Conservation (phyloP, 64 coral and sea anemone genomes). For the Montipora cactus region DNA sequence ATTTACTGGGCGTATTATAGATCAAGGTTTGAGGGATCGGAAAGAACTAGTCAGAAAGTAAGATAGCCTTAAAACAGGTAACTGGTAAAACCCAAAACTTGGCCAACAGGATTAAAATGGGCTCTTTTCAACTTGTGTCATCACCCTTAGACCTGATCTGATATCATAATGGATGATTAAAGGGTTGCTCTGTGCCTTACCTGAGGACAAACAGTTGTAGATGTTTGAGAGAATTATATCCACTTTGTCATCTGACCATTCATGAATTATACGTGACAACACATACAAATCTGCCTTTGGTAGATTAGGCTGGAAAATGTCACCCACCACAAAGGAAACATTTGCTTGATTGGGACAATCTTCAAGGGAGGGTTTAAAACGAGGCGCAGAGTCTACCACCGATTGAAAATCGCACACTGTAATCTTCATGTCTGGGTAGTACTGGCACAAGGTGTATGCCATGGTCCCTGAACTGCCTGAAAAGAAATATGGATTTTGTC, state of each 20-base stretch:
- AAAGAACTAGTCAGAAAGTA: too few species aligned
- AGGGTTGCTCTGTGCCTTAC: conserved; percentile 5
- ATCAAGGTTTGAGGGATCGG: too few species aligned
- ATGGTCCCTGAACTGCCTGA: conserved; percentile 48
- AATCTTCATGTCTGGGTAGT: conserved; percentile 81
- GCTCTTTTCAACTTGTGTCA: too few species aligned
- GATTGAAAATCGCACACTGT: conserved; percentile 74
- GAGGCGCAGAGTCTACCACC: conserved; percentile 48
- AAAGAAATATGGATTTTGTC: background rate
- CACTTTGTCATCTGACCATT: conserved; percentile 64
- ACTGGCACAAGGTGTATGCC: conserved; percentile 65
- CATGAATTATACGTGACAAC: conserved; percentile 63
- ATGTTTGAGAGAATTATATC: conserved; percentile 66
- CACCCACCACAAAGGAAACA: conserved; percentile 59
- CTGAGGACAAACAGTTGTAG: conserved; percentile 65
- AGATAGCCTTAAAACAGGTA: too few species aligned
- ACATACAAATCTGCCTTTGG: conserved; percentile 76
- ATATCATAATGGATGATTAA: too few species aligned
- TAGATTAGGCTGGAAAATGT: conserved; percentile 71
- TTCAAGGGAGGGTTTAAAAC: conserved; percentile 50
- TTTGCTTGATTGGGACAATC: conserved; percentile 78
- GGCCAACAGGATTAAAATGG: too few species aligned
- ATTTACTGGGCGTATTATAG: too few species aligned
- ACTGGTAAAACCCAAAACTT: too few species aligned
- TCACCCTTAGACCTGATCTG: too few species aligned